These are phyloP conservation scores for Synanthedon formicaeformis DNA, from an alignment of 2,888 invertebrate genomes.

Conservation along the genomic window DNA sequence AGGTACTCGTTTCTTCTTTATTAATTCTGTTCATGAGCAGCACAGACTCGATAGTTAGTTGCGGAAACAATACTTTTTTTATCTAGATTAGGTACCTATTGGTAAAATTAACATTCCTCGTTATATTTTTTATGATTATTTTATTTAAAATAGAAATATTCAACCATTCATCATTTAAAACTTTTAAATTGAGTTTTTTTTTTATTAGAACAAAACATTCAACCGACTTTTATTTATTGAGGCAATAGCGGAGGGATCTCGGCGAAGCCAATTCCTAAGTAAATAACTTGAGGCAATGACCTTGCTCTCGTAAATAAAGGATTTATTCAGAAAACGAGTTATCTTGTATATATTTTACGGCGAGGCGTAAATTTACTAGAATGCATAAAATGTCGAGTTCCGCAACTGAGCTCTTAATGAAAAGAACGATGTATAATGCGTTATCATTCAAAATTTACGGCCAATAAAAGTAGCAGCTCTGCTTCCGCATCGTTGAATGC, in stretches of 20 bases:
- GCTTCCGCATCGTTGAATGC: neutral
- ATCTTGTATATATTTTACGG: conserved; percentile 25
- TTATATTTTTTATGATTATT: too few species aligned
- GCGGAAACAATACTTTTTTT: neutral
- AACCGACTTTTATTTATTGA: neutral
- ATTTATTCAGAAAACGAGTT: conserved; percentile 18
- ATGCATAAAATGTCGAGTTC: conserved; percentile 23
- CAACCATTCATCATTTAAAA: too few species aligned
- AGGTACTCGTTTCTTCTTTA: conserved; percentile 27
- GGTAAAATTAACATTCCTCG: too few species aligned
- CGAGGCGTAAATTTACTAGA: conserved; percentile 24
- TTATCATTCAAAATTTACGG: conserved; percentile 27
- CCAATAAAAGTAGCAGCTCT: conserved; percentile 12
- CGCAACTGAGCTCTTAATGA: conserved; percentile 25
- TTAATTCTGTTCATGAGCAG: conserved; percentile 41
- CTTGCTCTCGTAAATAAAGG: conserved; percentile 16
- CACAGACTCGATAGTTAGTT: conserved; percentile 15
- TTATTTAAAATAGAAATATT: too few species aligned
- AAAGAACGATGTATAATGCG: conserved; percentile 21
- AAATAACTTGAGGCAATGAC: conserved; percentile 13
- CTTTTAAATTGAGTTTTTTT: neutral
- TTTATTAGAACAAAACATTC: neutral
- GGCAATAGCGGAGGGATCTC: neutral
- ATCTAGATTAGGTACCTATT: too few species aligned
- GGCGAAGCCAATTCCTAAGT: neutral